phyloP scores from a whole-genome alignment of 2,888 invertebrate species.

The Cheilosia soror region DNA sequence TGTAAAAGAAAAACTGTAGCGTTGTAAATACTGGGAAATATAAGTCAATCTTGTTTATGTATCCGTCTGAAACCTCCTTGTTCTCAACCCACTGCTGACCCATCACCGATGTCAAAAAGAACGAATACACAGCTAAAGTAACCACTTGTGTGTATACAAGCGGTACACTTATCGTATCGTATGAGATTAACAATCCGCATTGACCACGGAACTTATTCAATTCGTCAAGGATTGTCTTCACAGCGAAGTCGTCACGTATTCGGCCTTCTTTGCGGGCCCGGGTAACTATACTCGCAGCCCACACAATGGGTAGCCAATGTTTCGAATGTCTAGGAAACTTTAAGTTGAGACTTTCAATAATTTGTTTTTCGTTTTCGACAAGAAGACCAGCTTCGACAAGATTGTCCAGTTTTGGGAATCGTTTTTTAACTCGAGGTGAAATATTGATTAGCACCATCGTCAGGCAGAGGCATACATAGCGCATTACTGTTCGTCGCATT shows the following conservation, averaged over 20 bases:
- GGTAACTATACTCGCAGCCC: constrained; percentile 95
- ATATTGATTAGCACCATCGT: constrained; percentile 94
- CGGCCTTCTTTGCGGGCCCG: constrained; percentile 95
- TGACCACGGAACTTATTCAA: constrained; percentile 93
- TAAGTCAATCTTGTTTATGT: constrained; percentile 89
- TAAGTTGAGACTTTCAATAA: constrained; percentile 90
- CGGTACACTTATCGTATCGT: constrained; percentile 91
- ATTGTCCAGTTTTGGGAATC: constrained; percentile 93
- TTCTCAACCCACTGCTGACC: constrained; percentile 94
- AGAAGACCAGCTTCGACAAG: constrained; percentile 93
- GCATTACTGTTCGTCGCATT: constrained; percentile 92
- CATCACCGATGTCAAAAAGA: constrained; percentile 94
- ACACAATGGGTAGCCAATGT: constrained; percentile 95
- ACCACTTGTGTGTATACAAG: constrained; percentile 95
- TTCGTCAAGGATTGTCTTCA: constrained; percentile 95
- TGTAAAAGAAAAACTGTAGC: constrained; percentile 93
- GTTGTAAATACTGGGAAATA: constrained; percentile 96
- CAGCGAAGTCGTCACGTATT: constrained; percentile 95
- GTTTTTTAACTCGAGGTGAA: constrained; percentile 93
- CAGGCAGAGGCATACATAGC: constrained; percentile 93
- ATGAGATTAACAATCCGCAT: constrained; percentile 90
- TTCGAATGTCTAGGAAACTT: constrained; percentile 94
- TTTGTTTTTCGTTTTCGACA: constrained; percentile 91
- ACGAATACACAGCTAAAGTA: constrained; percentile 94
- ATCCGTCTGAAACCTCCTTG: constrained; percentile 83